phyloP scores from a whole-genome alignment of 2,113 vertebrate genomes.

The Talpa occidentalis region DNA sequence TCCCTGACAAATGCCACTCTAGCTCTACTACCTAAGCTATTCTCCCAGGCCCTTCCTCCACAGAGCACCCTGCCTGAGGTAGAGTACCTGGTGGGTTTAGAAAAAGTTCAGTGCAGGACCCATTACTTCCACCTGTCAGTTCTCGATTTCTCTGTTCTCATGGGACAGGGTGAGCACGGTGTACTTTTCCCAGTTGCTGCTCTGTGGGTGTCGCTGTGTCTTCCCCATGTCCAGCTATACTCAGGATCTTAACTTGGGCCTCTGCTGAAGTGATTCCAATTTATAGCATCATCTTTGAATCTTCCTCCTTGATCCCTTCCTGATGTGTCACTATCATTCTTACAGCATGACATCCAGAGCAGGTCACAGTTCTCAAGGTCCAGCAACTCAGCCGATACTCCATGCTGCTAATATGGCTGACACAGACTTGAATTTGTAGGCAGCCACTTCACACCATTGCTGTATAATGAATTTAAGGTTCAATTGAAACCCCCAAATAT shows the following conservation, averaged over 20 bases:
- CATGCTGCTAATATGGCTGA: neutral
- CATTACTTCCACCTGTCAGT: neutral
- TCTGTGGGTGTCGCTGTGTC: neutral
- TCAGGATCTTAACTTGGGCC: neutral
- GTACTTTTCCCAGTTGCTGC: neutral
- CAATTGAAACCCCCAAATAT: neutral
- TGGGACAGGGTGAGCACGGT: no score
- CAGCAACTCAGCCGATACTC: neutral
- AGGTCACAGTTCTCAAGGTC: neutral
- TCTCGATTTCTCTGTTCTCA: neutral
- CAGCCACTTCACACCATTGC: neutral
- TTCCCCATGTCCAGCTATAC: neutral
- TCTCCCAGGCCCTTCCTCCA: neutral
- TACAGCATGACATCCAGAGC: neutral
- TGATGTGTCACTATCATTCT: neutral
- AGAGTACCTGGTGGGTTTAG: neutral
- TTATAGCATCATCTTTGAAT: neutral
- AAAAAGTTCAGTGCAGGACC: neutral
- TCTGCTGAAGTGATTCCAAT: neutral
- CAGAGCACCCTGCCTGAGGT: neutral
- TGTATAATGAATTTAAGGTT: neutral
- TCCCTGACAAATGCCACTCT: neutral
- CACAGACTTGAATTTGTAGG: neutral
- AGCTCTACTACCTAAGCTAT: neutral
- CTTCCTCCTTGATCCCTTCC: constrained; percentile 20